These are phyloP conservation scores for Stegodyphus mimosarum DNA, from an alignment of 1,140 invertebrate genomes.

Conservation along the genomic window DNA sequence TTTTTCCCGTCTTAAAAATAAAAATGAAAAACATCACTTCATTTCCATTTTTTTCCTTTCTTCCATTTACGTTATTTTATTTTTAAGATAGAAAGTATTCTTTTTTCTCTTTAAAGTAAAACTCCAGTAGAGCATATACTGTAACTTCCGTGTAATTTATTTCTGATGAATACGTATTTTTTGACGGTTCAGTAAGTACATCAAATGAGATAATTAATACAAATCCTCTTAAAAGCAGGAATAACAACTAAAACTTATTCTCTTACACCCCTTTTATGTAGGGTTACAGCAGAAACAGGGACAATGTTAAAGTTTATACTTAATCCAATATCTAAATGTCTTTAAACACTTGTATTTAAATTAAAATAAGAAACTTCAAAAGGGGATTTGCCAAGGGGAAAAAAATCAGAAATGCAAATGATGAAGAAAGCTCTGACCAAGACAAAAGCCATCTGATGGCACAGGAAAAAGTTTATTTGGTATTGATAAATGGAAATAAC, in stretches of 20 bases:
- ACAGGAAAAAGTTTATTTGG: slow-evolving; percentile 27
- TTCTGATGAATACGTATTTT: slow-evolving; percentile 9
- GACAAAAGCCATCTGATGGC: slow-evolving; percentile 43
- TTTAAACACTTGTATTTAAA: too few relatives aligned
- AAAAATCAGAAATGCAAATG: neutral
- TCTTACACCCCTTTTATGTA: too few relatives aligned
- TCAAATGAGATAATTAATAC: slow-evolving; percentile 37
- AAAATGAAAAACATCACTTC: slow-evolving; percentile 5
- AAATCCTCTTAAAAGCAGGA: slow-evolving; percentile 8
- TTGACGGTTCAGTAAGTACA: neutral
- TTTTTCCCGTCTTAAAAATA: neutral
- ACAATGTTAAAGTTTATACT: too few relatives aligned
- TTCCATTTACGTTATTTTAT: neutral
- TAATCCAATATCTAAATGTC: too few relatives aligned
- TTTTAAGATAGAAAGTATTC: neutral
- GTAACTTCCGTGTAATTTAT: slow-evolving; percentile 28
- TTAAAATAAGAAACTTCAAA: too few relatives aligned
- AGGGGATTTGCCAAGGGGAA: too few relatives aligned
- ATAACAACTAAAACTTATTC: neutral
- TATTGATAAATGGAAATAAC: slow-evolving; percentile 37
- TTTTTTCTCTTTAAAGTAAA: slow-evolving; percentile 10
- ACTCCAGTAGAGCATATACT: slow-evolving; percentile 4
- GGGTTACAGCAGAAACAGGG: too few relatives aligned
- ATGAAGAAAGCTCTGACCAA: slow-evolving; percentile 23
- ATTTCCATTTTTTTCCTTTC: neutral